Base-by-base conservation (phyloP, 2,113 vertebrate species). In the Cheirogaleus medius region DNA sequence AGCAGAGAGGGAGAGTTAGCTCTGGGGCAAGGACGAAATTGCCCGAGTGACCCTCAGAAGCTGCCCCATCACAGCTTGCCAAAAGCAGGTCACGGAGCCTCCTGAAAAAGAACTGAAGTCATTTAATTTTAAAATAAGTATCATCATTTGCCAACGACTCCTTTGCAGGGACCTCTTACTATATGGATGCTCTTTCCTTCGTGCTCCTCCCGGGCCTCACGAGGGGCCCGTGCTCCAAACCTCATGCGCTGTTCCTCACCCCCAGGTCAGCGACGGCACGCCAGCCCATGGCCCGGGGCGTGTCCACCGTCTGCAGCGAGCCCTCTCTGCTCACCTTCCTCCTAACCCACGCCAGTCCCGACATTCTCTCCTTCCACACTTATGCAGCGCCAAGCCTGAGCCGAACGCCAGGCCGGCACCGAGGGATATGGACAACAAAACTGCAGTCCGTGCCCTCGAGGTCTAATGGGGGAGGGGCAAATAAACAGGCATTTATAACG, bases 41-140 rank as follows among this genome's bases (percentile, higher is more conserved):
- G 8, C 47, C 18, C 1, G 17, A 29, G 20, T 27, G 54, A 90
- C 77, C 68, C 12, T 83, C 29, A 21, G 56, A 95, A 93, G 44
- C 66, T 15, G 63, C 11, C 10, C 6, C 29, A 83, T 54, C 39
- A 64, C 54, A 86, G 73, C 60, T 77, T 95, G 39, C 68, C 64
- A 18, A 71, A 95, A 95, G 20, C 74, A 88, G 54, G 47, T 58
- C 60, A 14, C 14, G 9, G 54, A 23, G 34, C 20, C 71, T 87
- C 77, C 54, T 49, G 49, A 68, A 68, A 85, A 82, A 78, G 71
- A 95, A 89, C 8, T 47, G 39, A 90, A 93, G 58, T 49, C 29
- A 12, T 66, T 90, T 82, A 37, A 64, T 86, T 91, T 91, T 96
- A 83, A 87, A 88, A 60, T 77, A 60, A 39, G 32, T 21, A 13